Evolutionary conservation across 2,113 vertebrate species (phyloP).

Genomic region (Ptilonorhynchus violaceus): DNA sequence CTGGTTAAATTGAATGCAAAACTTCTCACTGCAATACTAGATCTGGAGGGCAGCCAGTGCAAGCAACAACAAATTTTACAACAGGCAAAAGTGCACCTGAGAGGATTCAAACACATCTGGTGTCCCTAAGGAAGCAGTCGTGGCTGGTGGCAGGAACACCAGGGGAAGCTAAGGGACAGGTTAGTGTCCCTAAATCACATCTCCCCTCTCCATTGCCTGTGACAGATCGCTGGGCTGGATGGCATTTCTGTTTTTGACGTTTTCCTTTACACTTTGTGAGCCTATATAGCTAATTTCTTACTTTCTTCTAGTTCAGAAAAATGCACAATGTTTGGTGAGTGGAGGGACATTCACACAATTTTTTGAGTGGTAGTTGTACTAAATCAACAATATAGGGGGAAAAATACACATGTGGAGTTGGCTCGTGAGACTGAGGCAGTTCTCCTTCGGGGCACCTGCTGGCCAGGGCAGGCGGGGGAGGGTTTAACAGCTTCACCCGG

Average conservation of each 20-base stretch:
- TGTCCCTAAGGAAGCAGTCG: background rate
- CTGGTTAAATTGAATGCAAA: background rate
- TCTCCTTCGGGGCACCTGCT: background rate
- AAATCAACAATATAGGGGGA: background rate
- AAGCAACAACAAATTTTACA: background rate
- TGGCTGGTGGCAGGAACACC: background rate
- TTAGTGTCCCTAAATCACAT: background rate
- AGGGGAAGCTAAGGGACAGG: background rate
- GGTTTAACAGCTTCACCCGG: background rate
- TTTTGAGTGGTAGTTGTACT: background rate
- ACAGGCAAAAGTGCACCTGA: background rate
- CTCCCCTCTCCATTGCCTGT: background rate
- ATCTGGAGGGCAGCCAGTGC: background rate
- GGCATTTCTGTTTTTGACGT: background rate
- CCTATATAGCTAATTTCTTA: background rate
- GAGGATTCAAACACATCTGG: too few relatives aligned
- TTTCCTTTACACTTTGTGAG: background rate
- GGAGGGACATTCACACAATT: background rate
- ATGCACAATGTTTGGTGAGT: background rate
- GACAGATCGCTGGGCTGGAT: background rate
- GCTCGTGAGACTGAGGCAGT: background rate
- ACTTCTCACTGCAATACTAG: background rate
- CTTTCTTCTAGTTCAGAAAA: background rate
- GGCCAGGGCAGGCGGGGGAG: too few relatives aligned
- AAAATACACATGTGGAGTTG: accelerated